phyloP scores from a whole-genome alignment of 2,113 vertebrate species.

The Chrysochloris asiatica region DNA sequence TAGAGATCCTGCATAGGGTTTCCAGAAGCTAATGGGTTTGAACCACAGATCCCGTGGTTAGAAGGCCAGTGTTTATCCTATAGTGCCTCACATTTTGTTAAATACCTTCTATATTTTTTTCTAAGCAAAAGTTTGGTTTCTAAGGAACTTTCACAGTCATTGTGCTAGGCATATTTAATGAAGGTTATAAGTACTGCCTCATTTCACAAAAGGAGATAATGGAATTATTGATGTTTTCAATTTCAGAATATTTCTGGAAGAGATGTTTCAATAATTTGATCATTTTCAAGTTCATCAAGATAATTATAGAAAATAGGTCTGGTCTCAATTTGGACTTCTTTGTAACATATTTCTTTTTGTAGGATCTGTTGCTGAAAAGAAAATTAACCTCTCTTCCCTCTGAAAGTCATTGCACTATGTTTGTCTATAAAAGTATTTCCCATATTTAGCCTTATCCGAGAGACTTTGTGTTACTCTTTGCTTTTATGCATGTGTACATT shows the following conservation, averaged over 20 bases:
- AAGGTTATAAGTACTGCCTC: background rate
- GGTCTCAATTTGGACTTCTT: background rate
- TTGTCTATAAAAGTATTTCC: background rate
- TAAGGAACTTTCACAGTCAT: background rate
- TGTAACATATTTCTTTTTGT: background rate
- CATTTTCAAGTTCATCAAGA: conserved; percentile 9
- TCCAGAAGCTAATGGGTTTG: too few relatives aligned
- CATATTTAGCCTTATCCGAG: background rate
- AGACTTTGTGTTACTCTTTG: background rate
- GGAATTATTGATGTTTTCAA: background rate
- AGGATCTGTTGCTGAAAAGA: background rate
- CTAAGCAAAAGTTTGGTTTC: background rate
- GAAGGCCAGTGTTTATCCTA: too few relatives aligned
- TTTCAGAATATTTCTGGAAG: background rate
- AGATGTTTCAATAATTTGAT: background rate
- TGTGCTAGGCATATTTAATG: background rate
- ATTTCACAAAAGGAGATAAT: background rate
- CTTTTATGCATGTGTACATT: background rate
- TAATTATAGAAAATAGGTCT: background rate
- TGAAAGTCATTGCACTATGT: background rate
- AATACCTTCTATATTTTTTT: background rate
- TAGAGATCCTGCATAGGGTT: too few relatives aligned
- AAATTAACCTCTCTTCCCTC: background rate
- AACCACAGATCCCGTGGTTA: too few relatives aligned
- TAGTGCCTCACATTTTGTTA: background rate